Percentiles rank a stretch among this genome's conserved stretches.
These are phyloP conservation scores for Mus caroli DNA, from an alignment of 2,797 vertebrate genomes.

Conservation along the genomic window DNA sequence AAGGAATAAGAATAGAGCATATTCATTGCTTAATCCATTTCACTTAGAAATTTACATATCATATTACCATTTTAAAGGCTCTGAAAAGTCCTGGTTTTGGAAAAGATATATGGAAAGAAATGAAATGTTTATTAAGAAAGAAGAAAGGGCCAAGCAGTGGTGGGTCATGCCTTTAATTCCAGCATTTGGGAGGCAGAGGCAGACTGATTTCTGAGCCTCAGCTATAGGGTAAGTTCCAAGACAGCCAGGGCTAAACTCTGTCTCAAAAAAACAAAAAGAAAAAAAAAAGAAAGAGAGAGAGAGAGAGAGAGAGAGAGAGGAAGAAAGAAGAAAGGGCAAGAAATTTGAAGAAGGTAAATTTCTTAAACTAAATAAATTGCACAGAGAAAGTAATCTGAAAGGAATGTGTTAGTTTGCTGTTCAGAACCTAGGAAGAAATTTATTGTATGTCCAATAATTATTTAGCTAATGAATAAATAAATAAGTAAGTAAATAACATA, in stretches of 20 bases:
- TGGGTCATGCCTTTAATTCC: too few relatives aligned
- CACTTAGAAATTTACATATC: conserved; percentile 1
- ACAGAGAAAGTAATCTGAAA: neutral
- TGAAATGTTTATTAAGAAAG: conserved; percentile 28
- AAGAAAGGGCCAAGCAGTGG: neutral
- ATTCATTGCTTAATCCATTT: neutral
- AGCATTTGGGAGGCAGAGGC: too few relatives aligned
- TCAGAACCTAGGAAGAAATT: neutral
- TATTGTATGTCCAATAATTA: neutral
- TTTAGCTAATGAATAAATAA: neutral
- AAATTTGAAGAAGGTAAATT: conserved; percentile 31
- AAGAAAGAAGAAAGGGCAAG: neutral
- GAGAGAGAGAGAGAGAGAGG: too few relatives aligned
- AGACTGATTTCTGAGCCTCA: too few relatives aligned
- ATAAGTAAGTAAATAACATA: neutral
- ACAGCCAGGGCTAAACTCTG: too few relatives aligned
- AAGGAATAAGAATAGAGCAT: neutral
- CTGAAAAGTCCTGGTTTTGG: neutral
- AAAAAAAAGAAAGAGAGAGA: too few relatives aligned
- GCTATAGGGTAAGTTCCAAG: too few relatives aligned
- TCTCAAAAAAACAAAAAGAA: too few relatives aligned
- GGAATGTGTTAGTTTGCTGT: neutral
- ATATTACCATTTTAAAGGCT: conserved; percentile 12
- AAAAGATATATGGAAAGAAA: neutral
- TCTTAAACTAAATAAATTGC: neutral